Base-by-base conservation (phyloP, 2,797 vertebrate species). In the Lagodon rhomboides region DNA sequence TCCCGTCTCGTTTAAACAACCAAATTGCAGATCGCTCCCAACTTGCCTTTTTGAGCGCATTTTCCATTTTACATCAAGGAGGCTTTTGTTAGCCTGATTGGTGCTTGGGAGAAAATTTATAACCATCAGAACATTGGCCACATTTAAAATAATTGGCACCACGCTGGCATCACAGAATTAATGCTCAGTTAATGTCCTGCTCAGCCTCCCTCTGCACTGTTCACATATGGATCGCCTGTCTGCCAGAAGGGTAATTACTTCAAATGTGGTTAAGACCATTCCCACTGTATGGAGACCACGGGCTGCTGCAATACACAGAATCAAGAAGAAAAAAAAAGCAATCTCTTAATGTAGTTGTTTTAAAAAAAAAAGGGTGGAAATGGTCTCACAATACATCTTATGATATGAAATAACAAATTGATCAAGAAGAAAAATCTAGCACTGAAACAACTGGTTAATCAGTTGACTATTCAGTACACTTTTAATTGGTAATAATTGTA, bases 141-240 rank as follows among this genome's bases (percentile, higher is more conserved):
- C 75, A 82, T 88, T 85, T 85, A 85, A 87, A 89, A 90, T 90
- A 89, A 92, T 89, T 89, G 80, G 75, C 87, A 75, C 71, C 85
- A 86, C 49, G 58, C 86, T 83, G 78, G 72, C 80, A 84, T 89
- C 65, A 55, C 85, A 67, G 84, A 88, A 89, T 85, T 87, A 89
- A 89, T 89, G 87, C 80, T 87, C 68, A 63, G 75, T 88, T 91
- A 90, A 92, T 87, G 85, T 79, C 85, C 83, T 80, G 83, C 83
- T 85, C 85, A 51, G 84, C 66, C 81, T 88, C 77, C 73, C 68
- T 68, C 66, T 82, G 82, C 75, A 80, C 85, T 78, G 86, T 77
- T 86, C 91, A 83, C 86, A 82, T 91, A 91, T 87, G 71, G 86
- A 92, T 89, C 23, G 43, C 72, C 78, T 90, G 87, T 81, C 84